A percentile compares a stretch with the other conserved stretches of the same genome.
phyloP scores from a whole-genome alignment of 2,797 vertebrate genomes.

The Enteromius afrohamiltoni region DNA sequence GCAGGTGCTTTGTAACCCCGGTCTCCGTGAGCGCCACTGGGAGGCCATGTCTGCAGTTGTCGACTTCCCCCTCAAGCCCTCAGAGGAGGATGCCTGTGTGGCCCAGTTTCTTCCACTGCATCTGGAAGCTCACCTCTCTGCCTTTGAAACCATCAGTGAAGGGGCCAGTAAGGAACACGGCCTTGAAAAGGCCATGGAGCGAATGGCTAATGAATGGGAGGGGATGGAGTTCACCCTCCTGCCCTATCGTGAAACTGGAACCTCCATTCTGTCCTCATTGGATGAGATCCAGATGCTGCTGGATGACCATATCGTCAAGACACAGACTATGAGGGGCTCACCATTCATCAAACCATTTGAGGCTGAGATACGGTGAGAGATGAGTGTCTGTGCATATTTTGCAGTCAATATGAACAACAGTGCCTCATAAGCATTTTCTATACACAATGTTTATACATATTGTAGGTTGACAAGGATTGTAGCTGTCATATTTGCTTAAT shows the following conservation, averaged over 20 bases:
- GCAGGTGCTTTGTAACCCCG: slow-evolving; percentile 85
- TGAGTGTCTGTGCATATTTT: not conserved
- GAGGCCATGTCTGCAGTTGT: slow-evolving; percentile 80
- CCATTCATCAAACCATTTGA: slow-evolving; percentile 88
- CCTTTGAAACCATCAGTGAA: slow-evolving; percentile 84
- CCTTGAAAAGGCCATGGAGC: slow-evolving; percentile 85
- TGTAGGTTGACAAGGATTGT: not conserved
- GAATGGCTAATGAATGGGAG: slow-evolving; percentile 84
- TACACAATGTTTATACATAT: not conserved
- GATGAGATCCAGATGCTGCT: slow-evolving; percentile 87
- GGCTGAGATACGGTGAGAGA: slow-evolving; percentile 80
- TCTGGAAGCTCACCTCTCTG: slow-evolving; percentile 79
- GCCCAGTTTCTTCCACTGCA: slow-evolving; percentile 79
- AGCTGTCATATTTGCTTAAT: not conserved
- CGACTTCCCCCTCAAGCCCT: slow-evolving; percentile 73
- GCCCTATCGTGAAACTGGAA: slow-evolving; percentile 84
- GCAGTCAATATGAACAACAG: not conserved
- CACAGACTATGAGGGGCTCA: slow-evolving; percentile 88
- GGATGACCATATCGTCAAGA: slow-evolving; percentile 91
- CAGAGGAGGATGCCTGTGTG: slow-evolving; percentile 73
- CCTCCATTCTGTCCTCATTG: slow-evolving; percentile 83
- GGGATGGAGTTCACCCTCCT: slow-evolving; percentile 81
- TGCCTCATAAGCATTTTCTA: not conserved
- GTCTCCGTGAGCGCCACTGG: slow-evolving; percentile 85
- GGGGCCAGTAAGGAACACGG: slow-evolving; percentile 86